Percentiles rank a stretch among this genome's conserved stretches.
Evolutionary conservation across 30 jellyfish, hydroid and myxozoan species (phyloP).

Genomic region (Calvadosia cruxmelitensis): DNA sequence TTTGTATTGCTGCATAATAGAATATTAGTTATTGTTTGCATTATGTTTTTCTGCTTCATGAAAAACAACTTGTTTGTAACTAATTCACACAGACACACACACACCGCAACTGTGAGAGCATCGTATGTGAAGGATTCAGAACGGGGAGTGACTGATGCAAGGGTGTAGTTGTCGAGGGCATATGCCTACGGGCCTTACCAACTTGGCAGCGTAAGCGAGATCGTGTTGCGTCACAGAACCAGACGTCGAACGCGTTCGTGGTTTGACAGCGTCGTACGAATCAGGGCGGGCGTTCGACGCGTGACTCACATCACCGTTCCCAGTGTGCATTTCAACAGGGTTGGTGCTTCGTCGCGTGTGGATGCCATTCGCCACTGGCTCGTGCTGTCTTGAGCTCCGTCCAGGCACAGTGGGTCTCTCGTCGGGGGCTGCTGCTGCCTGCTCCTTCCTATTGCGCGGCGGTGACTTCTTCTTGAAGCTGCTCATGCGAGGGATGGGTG

Average conservation of each 20-base stretch:
- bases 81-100: no score
- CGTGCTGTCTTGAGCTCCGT: constrained; percentile 12
- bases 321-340: not conserved
- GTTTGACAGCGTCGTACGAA: not conserved
- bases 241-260: not conserved
- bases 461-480: constrained; percentile 61
- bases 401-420: not conserved
- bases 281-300: not conserved
- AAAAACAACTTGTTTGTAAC: no score
- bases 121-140: no score
- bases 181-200: not conserved
- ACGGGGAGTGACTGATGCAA: no score
- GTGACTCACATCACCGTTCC: not conserved
- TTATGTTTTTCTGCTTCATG: no score
- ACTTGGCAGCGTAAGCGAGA: not conserved
- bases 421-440: constrained; percentile 2
- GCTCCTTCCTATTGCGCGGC: not conserved
- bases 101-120: no score
- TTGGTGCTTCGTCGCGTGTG: not conserved
- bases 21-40: no score
- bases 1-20: no score
- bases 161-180: no score
- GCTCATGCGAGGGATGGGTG: constrained; percentile 60
- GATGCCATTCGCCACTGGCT: not conserved
- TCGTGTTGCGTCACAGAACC: not conserved